phyloP scores from a whole-genome alignment of 2,113 vertebrate genomes.

The Carassius auratus region DNA sequence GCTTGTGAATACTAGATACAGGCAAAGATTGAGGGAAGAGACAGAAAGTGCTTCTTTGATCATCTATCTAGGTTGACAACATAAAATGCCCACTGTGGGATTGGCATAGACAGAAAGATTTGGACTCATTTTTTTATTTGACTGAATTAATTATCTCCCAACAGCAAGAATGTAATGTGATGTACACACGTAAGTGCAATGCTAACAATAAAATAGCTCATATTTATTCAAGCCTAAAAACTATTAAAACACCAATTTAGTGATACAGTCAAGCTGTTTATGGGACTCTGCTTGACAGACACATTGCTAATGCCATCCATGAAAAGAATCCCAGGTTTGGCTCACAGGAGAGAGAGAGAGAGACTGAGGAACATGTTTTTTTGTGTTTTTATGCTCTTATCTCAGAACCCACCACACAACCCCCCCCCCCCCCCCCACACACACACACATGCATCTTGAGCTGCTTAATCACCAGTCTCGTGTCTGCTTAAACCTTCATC shows the following conservation, averaged over 20 bases:
- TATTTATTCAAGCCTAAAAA: not conserved
- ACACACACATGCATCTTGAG: conserved; percentile 18
- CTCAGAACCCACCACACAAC: conserved; percentile 50
- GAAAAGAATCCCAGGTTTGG: conserved; percentile 54
- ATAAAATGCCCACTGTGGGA: conserved; percentile 1
- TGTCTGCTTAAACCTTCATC: conserved; percentile 25
- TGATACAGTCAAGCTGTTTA: conserved; percentile 28
- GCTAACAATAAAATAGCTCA: not conserved
- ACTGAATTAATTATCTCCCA: not conserved
- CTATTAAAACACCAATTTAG: not conserved
- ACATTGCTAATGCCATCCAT: conserved; percentile 47
- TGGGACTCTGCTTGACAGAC: conserved; percentile 49
- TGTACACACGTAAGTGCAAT: not conserved
- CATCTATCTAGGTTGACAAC: conserved; percentile 25
- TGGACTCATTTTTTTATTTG: conserved; percentile 23
- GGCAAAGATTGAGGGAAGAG: not conserved
- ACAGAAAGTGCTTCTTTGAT: conserved; percentile 41
- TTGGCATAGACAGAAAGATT: not conserved
- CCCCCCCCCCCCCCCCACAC: conserved; percentile 22
- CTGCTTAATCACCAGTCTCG: conserved; percentile 47
- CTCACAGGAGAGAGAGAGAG: conserved; percentile 44
- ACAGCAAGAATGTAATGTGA: not conserved
- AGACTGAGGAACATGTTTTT: conserved; percentile 48
- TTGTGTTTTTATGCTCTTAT: conserved; percentile 51
- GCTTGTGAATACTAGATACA: not conserved